Evolutionary conservation across 2,113 vertebrate genomes (phyloP).

Genomic region (Hydrochoerus hydrochaeris): DNA sequence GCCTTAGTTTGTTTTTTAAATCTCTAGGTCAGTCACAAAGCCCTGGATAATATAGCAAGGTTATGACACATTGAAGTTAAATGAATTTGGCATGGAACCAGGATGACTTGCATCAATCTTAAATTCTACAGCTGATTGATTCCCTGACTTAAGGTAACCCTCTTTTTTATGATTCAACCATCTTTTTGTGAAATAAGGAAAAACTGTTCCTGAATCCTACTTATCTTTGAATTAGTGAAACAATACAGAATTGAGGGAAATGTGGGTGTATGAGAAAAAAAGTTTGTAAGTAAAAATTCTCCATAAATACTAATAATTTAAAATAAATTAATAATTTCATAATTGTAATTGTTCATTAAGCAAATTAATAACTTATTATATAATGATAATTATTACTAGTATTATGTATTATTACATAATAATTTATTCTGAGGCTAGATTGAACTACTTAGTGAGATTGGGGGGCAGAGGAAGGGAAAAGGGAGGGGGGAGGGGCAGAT

Average conservation of each 20-base stretch:
- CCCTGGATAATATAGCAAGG: background rate
- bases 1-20: conserved; percentile 33
- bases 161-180: conserved; percentile 21
- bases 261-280: background rate
- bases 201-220: background rate
- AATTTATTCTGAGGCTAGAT: too few relatives aligned
- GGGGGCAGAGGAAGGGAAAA: background rate
- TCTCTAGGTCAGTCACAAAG: conserved; percentile 25
- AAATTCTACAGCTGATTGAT: background rate
- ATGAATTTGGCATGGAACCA: conserved; percentile 29
- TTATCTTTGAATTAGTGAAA: conserved; percentile 33
- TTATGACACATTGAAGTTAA: conserved; percentile 5
- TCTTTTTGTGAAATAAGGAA: conserved; percentile 54
- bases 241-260: background rate
- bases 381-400: too few relatives aligned
- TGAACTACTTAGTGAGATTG: background rate
- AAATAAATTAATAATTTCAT: conserved; percentile 23
- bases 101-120: background rate
- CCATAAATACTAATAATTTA: conserved; percentile 52
- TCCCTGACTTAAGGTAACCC: conserved; percentile 20
- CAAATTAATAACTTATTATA: too few relatives aligned
- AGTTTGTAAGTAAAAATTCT: conserved; percentile 31
- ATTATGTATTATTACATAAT: too few relatives aligned
- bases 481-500: background rate
- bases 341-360: too few relatives aligned